These are phyloP conservation scores for Corticium candelabrum DNA, from an alignment of 37 sponge, comb jelly and placozoan genomes.

Conservation along the genomic window DNA sequence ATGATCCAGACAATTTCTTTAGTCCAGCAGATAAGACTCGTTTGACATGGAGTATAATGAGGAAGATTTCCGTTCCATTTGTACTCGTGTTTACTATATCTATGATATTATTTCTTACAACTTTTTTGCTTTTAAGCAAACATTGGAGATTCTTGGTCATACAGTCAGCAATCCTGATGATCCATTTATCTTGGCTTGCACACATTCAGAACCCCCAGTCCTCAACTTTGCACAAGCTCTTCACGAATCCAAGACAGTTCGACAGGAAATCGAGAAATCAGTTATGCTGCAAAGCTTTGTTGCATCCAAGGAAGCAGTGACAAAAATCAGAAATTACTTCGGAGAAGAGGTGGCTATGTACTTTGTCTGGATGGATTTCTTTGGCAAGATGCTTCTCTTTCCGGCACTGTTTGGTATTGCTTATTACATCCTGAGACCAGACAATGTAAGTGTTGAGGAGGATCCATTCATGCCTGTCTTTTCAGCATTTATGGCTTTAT, in stretches of 20 bases:
- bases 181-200: conserved; percentile 31
- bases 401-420: conserved; percentile 35
- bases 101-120: background rate
- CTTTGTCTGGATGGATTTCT: conserved; percentile 74
- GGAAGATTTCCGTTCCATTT: background rate
- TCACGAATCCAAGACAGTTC: conserved; percentile 16
- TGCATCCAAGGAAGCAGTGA: conserved; percentile 18
- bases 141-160: conserved; percentile 6
- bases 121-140: conserved; percentile 5
- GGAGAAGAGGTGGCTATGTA: conserved; percentile 62
- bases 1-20: conserved; percentile 22
- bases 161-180: conserved; percentile 14
- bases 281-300: conserved; percentile 23
- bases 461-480: conserved; percentile 63
- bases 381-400: conserved; percentile 15
- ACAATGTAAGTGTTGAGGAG: conserved; percentile 29
- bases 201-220: conserved; percentile 11
- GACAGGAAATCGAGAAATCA: background rate
- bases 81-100: background rate
- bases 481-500: conserved; percentile 47
- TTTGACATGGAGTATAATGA: conserved; percentile 19
- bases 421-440: conserved; percentile 31
- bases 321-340: conserved; percentile 47
- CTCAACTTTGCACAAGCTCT: conserved; percentile 34
- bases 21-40: conserved; percentile 35